Base-by-base conservation (phyloP, 2,888 invertebrate genomes). In the Zaprionus obscuricornis region DNA sequence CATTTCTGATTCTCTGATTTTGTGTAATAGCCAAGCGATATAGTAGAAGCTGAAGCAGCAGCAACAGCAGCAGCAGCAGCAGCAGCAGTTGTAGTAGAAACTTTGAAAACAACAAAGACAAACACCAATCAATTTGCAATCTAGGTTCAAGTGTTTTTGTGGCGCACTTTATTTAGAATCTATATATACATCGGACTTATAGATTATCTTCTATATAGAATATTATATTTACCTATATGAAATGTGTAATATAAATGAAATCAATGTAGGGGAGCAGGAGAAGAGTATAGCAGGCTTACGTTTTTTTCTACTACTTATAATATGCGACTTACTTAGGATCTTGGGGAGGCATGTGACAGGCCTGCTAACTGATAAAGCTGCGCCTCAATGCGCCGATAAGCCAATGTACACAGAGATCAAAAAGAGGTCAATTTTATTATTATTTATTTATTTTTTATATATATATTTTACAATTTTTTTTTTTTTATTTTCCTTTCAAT, bases 361-460 rank as follows among this genome's bases (percentile, higher is more conserved):
- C 34, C 8, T 17, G 34, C 16, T 6, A 29, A 7, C 66, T 72
- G 68, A 68, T 68, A 68, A 54, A 70, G 67, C 52, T 64, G 40
- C 27, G 43, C 37, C 56, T 70, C n/a, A n/a, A n/a, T n/a, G n/a
- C n/a, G n/a, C n/a, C n/a, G 68, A 70, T 70, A 70, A 70, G 74
- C 26, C 10, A n/a, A 1, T 18, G 36, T 24, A 29, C 14, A 8
- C 10, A 42, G 31, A 29, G 29, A 13, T 33, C n/a, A 31, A 5
- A 36, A 66, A 31, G 60, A 42, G 66, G 68, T 67, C 68, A 57
- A 66, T 46, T 43, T 45, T 13, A 34, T 8, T 13, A 34, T 8
- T 16, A 27, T 10, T 27, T 10, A 11, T 22, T 10, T 16, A 17
- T 7, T 34, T 10, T n/a, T 1, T 17, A 6, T 17, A 17, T 17